Base-by-base conservation (phyloP, 2,888 invertebrate species). In the Rotaria magnacalcarata region DNA sequence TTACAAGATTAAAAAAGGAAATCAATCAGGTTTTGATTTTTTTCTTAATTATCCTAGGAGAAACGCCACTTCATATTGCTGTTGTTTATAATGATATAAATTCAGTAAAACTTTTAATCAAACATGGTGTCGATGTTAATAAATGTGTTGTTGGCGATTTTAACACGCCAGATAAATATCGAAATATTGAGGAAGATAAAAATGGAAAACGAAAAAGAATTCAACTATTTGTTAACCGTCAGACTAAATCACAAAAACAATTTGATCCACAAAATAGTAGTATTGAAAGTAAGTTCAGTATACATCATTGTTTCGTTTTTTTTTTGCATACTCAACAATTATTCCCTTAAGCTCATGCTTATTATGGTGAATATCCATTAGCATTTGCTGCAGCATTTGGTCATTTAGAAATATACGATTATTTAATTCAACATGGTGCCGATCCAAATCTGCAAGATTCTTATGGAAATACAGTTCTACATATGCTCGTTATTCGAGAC, bases 401-500 rank as follows among this genome's bases (percentile, higher is more conserved):
- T 87, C 96, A 97, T 90, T 96, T 97, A 91, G 96, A 96, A 85
- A 96, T 97, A 19, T 99, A 99, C 90, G 98, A 99, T 92, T 93
- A 96, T 87, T 93, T 99, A 3, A 92, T 97, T 86, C 96, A 96
- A 89, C 94, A 94, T 84, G 96, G 95, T 2, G 96, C 97, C 0
- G 94, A 98, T 92, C 98, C 98, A 0, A 96, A 99, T 91, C 93
- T 94, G n/a, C 95, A 96, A 90, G 98, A 99, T 91, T 94, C 95
- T 0, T 97, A 96, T 90, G 99, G 99, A 21, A 99, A 99, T 90
- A 97, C 96, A 94, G 96, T 97, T 88, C 93, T 99, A n/a, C 99
- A 99, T 90, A 97, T 99, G 96, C 96, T 98, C 60, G 98, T 99
- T 67, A 97, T 99, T 87, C 95, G 96, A 90, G 96, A 98, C 92